Evolutionary conservation across 1,140 invertebrate genomes (phyloP), one percentile per base, ranked within the genome.

Genomic region (Zaprionus lachaisei): DNA sequence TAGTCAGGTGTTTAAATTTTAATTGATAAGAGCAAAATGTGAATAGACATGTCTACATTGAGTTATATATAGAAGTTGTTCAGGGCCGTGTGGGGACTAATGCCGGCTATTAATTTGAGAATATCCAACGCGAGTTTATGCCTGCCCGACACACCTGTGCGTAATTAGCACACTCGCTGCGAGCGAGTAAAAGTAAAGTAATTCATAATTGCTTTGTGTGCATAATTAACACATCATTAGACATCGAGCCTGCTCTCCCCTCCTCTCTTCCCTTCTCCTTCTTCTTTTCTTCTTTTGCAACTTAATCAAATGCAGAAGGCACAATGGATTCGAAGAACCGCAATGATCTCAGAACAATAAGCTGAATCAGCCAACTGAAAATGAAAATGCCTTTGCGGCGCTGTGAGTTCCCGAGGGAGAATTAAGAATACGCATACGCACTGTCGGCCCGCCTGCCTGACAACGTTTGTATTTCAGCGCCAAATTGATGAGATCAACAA

Each of bases 141-240:
- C 34, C 54, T 26, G 38, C 54, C 38, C 64, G 41, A 17, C 6
- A 31, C 72, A 70, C 58, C 60, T 70, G 58, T 58, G 72, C 60
- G 54, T 58, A 71, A 71, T 75, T 71, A 58, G 44, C 9, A 31
- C 58, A 64, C 65, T 57, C 60, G 70, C 70, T 31, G 70, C 57
- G 64, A 6, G 34, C 3, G 17, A 38, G 22, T 15, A 15, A 56
- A 26, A 28, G 26, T 20, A 20, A 20, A 20, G 20, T 79, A 76
- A 58, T 65, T 83, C 80, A 83, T 72, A 83, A 76, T 76, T 69
- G 44, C 56, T 61, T 31, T 60, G 67, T 26, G 38, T 54, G 51
- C 44, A 69, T 74, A 84, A 84, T 84, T 84, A 85, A 77, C 82
- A 85, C 82, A 57, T 84, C 70, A 72, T 84, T 81, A 83, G 72